Evolutionary conservation across 2,113 vertebrate genomes (phyloP).

Genomic region (Nothobranchius furzeri): DNA sequence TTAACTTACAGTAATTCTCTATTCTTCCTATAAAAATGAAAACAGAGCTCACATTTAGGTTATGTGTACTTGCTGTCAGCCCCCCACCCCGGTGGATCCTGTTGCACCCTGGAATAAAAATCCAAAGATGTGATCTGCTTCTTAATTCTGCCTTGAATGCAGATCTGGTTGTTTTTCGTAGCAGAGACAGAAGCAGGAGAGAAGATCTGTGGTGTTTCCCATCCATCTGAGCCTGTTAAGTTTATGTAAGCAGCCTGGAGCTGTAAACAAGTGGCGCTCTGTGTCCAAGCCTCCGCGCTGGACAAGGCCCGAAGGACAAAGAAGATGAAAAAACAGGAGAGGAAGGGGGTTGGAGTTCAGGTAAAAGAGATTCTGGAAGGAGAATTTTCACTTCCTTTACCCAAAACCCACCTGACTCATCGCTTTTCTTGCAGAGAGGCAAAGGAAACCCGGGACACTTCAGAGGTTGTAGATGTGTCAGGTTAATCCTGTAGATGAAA

Average conservation of each 20-base stretch:
- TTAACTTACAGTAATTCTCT: no score
- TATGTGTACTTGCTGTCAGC: conserved; percentile 1
- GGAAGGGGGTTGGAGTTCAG: conserved; percentile 10
- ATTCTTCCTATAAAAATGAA: not conserved
- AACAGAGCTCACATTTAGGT: not conserved
- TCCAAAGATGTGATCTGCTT: conserved; percentile 29
- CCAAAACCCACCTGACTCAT: no score
- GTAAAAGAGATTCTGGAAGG: not conserved
- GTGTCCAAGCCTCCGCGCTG: conserved; percentile 59
- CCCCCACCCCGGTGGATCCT: not conserved
- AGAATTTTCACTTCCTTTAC: no score
- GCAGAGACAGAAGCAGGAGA: conserved; percentile 18
- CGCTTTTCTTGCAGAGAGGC: not conserved
- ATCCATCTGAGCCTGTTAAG: conserved; percentile 64
- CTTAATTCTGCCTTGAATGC: conserved; percentile 49
- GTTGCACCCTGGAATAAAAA: conserved; percentile 3
- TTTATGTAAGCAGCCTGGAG: conserved; percentile 66
- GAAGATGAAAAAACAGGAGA: conserved; percentile 4
- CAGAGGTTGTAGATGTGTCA: conserved; percentile 1
- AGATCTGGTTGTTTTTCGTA: conserved; percentile 14
- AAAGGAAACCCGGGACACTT: conserved; percentile 28
- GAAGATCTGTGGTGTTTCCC: conserved; percentile 61
- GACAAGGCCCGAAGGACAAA: conserved; percentile 38
- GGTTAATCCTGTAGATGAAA: conserved; percentile 32
- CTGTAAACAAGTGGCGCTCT: conserved; percentile 76